Conservation (phyloP, 2,888 invertebrate species). For the Agrilus cyanescens region DNA sequence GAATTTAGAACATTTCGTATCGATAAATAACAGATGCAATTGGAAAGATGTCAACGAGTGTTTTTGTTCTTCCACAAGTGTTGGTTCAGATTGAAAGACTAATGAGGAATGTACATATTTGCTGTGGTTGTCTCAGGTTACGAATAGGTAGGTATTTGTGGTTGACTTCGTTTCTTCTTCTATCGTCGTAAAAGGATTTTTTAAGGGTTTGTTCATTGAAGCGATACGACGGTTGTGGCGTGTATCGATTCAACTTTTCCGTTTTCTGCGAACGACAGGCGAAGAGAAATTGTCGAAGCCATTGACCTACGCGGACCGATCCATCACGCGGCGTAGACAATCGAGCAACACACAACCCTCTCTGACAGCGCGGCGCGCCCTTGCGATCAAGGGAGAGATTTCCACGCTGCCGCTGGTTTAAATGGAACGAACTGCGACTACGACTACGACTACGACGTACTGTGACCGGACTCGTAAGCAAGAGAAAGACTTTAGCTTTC, state of each 20-base stretch:
- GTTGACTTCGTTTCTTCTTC: too few relatives aligned
- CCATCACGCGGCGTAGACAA: slow-evolving; percentile 31
- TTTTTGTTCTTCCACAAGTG: too few relatives aligned
- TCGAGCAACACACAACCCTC: slow-evolving; percentile 16
- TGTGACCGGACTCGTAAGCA: slow-evolving; percentile 14
- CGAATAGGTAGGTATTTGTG: too few relatives aligned
- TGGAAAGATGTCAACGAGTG: too few relatives aligned
- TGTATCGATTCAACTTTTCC: slow-evolving; percentile 29
- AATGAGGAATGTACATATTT: too few relatives aligned
- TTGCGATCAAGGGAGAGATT: slow-evolving; percentile 16
- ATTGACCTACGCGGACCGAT: slow-evolving; percentile 49
- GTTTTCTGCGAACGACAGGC: slow-evolving; percentile 41
- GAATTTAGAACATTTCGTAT: too few relatives aligned
- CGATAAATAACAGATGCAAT: too few relatives aligned
- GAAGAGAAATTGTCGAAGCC: slow-evolving; percentile 49
- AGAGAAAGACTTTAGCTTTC: slow-evolving; percentile 7
- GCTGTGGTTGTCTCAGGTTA: too few relatives aligned
- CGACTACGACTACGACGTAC: slow-evolving; percentile 4
- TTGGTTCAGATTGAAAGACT: too few relatives aligned
- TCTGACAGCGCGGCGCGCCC: slow-evolving; percentile 11
- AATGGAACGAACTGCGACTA: slow-evolving; percentile 14
- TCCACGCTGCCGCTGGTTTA: slow-evolving; percentile 13
- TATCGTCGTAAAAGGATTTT: too few relatives aligned
- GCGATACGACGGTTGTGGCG: too few relatives aligned
- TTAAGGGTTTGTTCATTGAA: too few relatives aligned